Base-by-base conservation (phyloP, 1,140 invertebrate genomes). In the Bactericera cockerelli region DNA sequence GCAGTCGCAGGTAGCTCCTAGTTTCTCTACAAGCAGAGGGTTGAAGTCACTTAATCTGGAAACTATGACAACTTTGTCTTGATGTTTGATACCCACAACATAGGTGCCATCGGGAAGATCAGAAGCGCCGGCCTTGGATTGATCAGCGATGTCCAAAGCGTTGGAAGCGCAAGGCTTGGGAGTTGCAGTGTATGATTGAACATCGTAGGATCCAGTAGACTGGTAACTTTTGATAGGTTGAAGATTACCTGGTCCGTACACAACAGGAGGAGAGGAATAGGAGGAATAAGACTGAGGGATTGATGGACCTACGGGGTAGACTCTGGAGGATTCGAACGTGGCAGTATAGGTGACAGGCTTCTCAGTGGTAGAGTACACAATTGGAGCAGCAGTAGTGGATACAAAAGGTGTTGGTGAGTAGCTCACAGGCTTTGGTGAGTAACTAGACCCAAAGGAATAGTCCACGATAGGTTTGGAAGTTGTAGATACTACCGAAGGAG, bases 1-100 rank as follows among this genome's bases (percentile, higher is more conserved):
- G 64, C 84, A 86, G 31, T 81, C 84, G 62, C 84, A 86, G 36
- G 85, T 81, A 6, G 82, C 82, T 1, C 81, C 80, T 11, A 86
- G 69, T 71, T 86, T 86, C 31, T 77, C 76, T 0, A 84, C 72
- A 11, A 85, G 70, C 13, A 85, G 69, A 1, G 83, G 82, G 68
- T 81, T 81, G 36, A 80, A 75, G 63, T 82, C 81, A 57, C 80
- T 82, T 53, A 79, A 74, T 65, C 81, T 79, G 0, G 66, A 67
- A 2, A 68, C 65, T 0, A 81, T 77, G 1, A 83, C 78, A 10
- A 81, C 74, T 55, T 67, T 67, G 26, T 62, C 36, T 42, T 63
- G 63, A 36, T 64, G 63, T 57, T 64, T 54, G 26, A 66, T 61
- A 21, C 65, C 65, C 16, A 66, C 65, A 28, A 49, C 42, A 22